Base-by-base conservation (phyloP, 2,113 vertebrate genomes). In the Hassar affinis region DNA sequence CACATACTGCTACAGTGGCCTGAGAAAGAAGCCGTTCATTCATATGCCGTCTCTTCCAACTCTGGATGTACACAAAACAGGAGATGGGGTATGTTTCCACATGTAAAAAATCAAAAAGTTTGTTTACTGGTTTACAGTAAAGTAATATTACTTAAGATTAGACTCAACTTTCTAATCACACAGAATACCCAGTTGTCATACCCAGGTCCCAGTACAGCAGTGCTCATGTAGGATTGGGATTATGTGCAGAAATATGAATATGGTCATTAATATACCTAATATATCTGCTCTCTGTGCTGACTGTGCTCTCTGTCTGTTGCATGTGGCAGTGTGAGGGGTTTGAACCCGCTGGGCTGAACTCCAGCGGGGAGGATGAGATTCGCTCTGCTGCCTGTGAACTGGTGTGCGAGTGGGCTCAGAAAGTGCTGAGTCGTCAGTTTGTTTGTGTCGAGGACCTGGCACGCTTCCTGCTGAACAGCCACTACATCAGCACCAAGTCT, bases 401-500 rank as follows among this genome's bases (percentile, higher is more conserved):
- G 66, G 98, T 99, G 74, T 99, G 98, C 79, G 98, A 99, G 84
- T 99, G 98, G 98, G 98, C 98, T 86, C 98, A 99, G 91, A 99
- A 99, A 91, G 97, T 99, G 88, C 93, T 99, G 88, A 99, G 97
- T 91, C 96, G 98, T 51, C 97, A 97, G 88, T 99, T 99, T 87
- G 97, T 98, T 86, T 95, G 95, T 0, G 96, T 99, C 83, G 91
- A 98, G 92, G 97, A 99, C 82, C 77, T 99, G 91, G 97, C 98
- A 85, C 97, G 97, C 88, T 99, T 98, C 92, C 95, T 99, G 49
- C 95, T 99, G 33, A 98, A 96, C 93, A 99, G 98, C 91, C 98
- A 99, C 90, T 98, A 96, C 88, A 98, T 98, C 56, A 96, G 96
- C 93, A 98, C 97, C 89, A 99, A 99, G 92, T 99, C 98, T 8